phyloP scores from a whole-genome alignment of 2,113 vertebrate genomes.

The Scophthalmus maximus region DNA sequence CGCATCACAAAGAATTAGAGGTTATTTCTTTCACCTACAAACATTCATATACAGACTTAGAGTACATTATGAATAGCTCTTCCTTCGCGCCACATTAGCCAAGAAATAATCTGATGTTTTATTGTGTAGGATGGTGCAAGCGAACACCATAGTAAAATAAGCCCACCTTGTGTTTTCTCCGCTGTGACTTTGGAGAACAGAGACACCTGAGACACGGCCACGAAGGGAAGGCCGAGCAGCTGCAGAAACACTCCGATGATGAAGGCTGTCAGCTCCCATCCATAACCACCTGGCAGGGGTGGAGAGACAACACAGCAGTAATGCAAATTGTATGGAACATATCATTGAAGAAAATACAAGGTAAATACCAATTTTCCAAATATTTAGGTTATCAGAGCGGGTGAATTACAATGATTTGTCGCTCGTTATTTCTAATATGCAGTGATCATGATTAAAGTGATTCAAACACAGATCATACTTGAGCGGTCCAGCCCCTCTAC shows the following conservation, averaged over 20 bases:
- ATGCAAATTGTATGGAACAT: background rate
- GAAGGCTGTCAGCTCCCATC: slow-evolving; percentile 82
- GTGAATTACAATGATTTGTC: background rate
- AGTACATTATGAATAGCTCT: background rate
- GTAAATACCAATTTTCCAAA: no score
- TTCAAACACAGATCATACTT: slow-evolving; percentile 29
- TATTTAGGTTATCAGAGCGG: no score
- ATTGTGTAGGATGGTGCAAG: slow-evolving; percentile 6
- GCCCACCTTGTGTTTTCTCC: slow-evolving; percentile 87
- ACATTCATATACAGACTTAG: background rate
- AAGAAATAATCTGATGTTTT: slow-evolving; percentile 28
- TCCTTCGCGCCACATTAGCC: slow-evolving; percentile 9
- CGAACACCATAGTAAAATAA: slow-evolving; percentile 4
- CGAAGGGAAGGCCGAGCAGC: slow-evolving; percentile 88
- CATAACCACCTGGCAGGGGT: slow-evolving; percentile 72
- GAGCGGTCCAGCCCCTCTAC: slow-evolving; percentile 15
- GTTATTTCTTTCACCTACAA: slow-evolving; percentile 1
- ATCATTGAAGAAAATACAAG: background rate
- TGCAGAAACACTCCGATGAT: slow-evolving; percentile 87
- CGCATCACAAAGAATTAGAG: slow-evolving; percentile 9
- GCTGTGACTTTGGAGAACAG: slow-evolving; percentile 89
- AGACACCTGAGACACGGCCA: slow-evolving; percentile 88
- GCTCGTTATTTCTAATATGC: slow-evolving; percentile 8
- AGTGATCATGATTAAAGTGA: slow-evolving; percentile 1
- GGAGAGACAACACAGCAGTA: background rate